Conservation (phyloP, 2,797 vertebrate genomes). For the Gymnoscopelus braueri region DNA sequence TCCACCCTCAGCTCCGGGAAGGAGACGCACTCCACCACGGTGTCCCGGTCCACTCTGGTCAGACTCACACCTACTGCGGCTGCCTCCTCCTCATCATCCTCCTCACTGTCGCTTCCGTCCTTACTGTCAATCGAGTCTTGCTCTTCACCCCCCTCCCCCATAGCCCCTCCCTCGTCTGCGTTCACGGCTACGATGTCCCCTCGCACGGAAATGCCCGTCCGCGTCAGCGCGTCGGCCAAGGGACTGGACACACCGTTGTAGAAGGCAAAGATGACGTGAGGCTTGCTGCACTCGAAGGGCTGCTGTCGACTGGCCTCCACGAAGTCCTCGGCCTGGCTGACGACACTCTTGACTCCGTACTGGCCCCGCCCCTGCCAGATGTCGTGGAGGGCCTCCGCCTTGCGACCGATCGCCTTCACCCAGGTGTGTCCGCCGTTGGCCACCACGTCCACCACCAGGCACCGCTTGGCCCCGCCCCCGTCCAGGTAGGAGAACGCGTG, state of each 20-base stretch:
- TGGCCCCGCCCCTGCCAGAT: slow-evolving; percentile 97
- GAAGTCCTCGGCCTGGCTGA: slow-evolving; percentile 92
- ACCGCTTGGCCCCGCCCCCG: slow-evolving; percentile 79
- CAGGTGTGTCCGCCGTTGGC: slow-evolving; percentile 91
- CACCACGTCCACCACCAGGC: slow-evolving; percentile 93
- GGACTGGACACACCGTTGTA: slow-evolving; percentile 93
- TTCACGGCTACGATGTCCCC: slow-evolving; percentile 94
- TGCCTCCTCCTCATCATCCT: slow-evolving; percentile 57
- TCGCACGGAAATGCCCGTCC: slow-evolving; percentile 91
- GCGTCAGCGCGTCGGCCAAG: slow-evolving; percentile 88
- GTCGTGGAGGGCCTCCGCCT: slow-evolving; percentile 95
- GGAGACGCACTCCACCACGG: slow-evolving; percentile 52
- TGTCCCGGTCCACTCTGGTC: slow-evolving; percentile 44
- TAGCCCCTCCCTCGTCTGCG: neutral
- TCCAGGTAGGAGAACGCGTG: slow-evolving; percentile 90
- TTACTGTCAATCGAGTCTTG: no score
- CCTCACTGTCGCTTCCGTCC: slow-evolving; percentile 13
- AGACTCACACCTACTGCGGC: slow-evolving; percentile 39
- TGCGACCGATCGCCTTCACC: slow-evolving; percentile 96
- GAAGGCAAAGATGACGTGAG: slow-evolving; percentile 93
- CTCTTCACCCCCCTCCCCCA: no score
- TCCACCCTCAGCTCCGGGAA: slow-evolving; percentile 85
- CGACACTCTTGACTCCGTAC: slow-evolving; percentile 92
- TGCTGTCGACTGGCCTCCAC: slow-evolving; percentile 90
- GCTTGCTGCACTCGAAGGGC: slow-evolving; percentile 89